Conservation (phyloP, 2,888 invertebrate genomes). For the Athalia cordata region DNA sequence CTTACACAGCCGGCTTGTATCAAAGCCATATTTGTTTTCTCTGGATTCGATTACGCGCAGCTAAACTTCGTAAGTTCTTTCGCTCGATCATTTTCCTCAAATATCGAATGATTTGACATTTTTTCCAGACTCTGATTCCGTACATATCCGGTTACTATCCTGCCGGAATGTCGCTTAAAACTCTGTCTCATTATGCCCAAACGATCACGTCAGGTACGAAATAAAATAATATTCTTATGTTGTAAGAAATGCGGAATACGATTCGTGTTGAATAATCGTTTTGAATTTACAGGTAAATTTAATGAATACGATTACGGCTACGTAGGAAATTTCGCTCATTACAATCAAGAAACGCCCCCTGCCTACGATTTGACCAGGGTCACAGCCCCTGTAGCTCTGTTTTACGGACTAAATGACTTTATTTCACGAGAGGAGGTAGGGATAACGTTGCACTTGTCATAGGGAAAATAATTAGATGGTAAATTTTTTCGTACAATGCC, state of each 20-base stretch:
- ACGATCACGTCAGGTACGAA: conserved; percentile 48
- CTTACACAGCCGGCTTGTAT: conserved; percentile 80
- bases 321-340: conserved; percentile 50
- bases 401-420: conserved; percentile 23
- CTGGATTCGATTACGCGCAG: conserved; percentile 81
- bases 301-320: conserved; percentile 53
- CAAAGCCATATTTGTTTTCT: conserved; percentile 82
- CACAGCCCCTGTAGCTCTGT: conserved; percentile 46
- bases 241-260: neutral
- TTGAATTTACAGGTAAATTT: conserved; percentile 31
- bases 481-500: neutral
- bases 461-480: too few species aligned
- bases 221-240: neutral
- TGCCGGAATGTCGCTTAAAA: conserved; percentile 50
- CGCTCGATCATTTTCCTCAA: neutral
- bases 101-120: neutral
- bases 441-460: too few species aligned
- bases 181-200: conserved; percentile 50
- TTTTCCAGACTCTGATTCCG: conserved; percentile 50
- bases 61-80: conserved; percentile 76
- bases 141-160: conserved; percentile 51
- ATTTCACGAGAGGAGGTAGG: conserved; percentile 19
- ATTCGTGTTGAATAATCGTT: neutral
- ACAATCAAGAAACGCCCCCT: conserved; percentile 51
- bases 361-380: conserved; percentile 55